Base-by-base conservation (phyloP, 2,113 vertebrate species). In the Cacatua alba region DNA sequence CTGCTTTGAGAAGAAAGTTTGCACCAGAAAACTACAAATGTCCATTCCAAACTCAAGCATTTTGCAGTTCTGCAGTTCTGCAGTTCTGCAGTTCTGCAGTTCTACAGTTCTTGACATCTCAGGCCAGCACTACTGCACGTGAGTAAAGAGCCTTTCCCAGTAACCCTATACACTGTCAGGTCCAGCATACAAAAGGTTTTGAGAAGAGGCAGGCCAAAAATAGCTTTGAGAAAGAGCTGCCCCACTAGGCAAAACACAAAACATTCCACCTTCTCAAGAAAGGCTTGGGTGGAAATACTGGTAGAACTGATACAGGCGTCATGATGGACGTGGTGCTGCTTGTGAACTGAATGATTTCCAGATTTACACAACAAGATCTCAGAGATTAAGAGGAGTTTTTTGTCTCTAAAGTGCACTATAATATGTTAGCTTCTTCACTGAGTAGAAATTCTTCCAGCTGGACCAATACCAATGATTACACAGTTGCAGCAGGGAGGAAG, bases 41-140 rank as follows among this genome's bases (percentile, higher is more conserved):
- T 51, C 39, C 10, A 24, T 64, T 76, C 25, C 17, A 80, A 16
- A 4, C 6, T 46, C 43, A 72, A 92, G 2, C 7, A 49, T 75
- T 84, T 23, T 74, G 33, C 16, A 35, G 31, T 51, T 74, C 23
- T 74, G 33, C 16, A 35, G 31, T 51, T 74, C 23, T 51, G 33
- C 16, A 35, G n/a, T n/a, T n/a, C n/a, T n/a, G 33, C 16, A 35
- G 31, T 51, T 74, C 23, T 51, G 33, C 16, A 35, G 31, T 51
- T 74, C 23, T 62, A 2, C 0, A 0, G 29, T 53, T 55, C 39
- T 51, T 86, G 35, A 16, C 15, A 64, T 55, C 29, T 82, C 23
- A 51, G 17, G 33, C 59, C 25, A 71, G 2, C 31, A 26, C 9
- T 78, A 11, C 15, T 67, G 10, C 18, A 25, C 4, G 9, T 70